phyloP scores from a whole-genome alignment of 2,113 vertebrate genomes.

The Oncorhynchus keta region DNA sequence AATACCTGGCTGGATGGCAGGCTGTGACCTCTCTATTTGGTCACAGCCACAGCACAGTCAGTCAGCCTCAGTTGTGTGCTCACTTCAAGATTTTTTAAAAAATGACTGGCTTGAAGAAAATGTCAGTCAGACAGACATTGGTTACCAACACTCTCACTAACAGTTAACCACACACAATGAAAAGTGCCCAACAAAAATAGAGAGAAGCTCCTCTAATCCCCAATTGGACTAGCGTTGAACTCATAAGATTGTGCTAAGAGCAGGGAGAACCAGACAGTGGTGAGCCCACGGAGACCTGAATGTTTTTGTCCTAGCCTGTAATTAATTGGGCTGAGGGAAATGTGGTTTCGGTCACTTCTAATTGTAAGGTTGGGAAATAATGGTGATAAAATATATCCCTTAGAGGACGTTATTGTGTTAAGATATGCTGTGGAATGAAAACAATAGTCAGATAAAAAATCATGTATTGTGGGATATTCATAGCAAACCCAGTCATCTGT shows the following conservation, averaged over 20 bases:
- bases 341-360: constrained; percentile 35
- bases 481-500: neutral
- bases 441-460: constrained; percentile 21
- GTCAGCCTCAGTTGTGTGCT: constrained; percentile 34
- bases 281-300: constrained; percentile 51
- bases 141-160: constrained; percentile 63
- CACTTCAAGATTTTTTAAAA: constrained; percentile 54
- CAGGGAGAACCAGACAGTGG: constrained; percentile 57
- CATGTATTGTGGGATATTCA: constrained; percentile 11
- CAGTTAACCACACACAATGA: constrained; percentile 70
- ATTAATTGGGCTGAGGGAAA: constrained; percentile 59
- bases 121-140: constrained; percentile 66
- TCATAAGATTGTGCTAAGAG: constrained; percentile 44
- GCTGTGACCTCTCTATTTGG: constrained; percentile 45
- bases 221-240: constrained; percentile 63
- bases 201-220: constrained; percentile 34
- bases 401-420: constrained; percentile 12
- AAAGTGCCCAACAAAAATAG: constrained; percentile 68
- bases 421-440: constrained; percentile 40
- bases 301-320: constrained; percentile 54
- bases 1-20: constrained; percentile 40
- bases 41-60: constrained; percentile 45
- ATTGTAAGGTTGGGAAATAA: constrained; percentile 53
- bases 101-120: constrained; percentile 40
- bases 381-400: constrained; percentile 15